phyloP scores from a whole-genome alignment of 2,113 vertebrate species.

The Puntigrus tetrazona region DNA sequence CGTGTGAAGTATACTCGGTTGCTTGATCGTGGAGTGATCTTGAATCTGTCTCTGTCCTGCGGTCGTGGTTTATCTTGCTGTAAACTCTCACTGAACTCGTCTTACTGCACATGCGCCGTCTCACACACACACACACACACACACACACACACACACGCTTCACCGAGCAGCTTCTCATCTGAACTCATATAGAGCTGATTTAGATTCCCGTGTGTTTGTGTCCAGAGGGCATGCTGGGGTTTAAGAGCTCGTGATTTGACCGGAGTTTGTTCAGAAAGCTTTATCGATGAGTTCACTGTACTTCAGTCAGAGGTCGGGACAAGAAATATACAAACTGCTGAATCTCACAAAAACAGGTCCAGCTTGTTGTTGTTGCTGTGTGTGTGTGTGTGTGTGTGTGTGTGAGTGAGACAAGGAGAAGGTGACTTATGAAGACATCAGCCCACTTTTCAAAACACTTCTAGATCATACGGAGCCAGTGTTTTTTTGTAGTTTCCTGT shows the following conservation, averaged over 20 bases:
- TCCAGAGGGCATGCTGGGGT: not conserved
- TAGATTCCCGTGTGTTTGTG: not conserved
- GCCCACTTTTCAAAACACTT: no score
- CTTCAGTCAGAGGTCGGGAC: not conserved
- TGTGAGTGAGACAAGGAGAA: no score
- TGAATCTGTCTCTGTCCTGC: not conserved
- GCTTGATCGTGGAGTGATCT: not conserved
- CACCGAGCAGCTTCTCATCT: not conserved
- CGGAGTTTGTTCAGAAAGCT: not conserved
- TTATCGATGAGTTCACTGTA: not conserved
- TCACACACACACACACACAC: not conserved
- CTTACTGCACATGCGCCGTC: not conserved
- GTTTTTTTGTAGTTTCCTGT: no score
- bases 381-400: no score
- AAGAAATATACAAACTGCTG: not conserved
- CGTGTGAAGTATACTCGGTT: not conserved
- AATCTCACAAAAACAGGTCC: not conserved
- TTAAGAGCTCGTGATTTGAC: not conserved
- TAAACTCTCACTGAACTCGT: constrained; percentile 60
- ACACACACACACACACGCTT: not conserved
- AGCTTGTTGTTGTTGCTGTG: not conserved
- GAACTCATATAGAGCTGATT: not conserved
- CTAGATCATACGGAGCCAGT: no score
- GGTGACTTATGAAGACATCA: no score
- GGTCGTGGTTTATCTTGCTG: constrained; percentile 24